Percentiles rank a stretch among this genome's conserved stretches.
Conservation (phyloP, 2,888 invertebrate species). For the Anorthoa munda region DNA sequence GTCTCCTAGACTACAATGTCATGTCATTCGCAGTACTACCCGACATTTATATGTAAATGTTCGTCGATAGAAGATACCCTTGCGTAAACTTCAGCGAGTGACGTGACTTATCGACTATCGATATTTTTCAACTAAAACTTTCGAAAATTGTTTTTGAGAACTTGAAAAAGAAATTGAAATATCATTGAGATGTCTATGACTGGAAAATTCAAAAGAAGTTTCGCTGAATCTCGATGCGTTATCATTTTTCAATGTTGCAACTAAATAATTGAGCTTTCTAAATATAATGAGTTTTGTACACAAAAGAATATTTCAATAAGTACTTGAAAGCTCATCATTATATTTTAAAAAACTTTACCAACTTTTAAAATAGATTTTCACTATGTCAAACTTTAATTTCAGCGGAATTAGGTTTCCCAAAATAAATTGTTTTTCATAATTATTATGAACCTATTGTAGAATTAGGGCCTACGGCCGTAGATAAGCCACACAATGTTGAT, state of each 20-base stretch:
- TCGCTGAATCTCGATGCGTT: slow-evolving; percentile 14
- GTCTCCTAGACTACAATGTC: slow-evolving; percentile 64
- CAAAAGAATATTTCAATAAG: not conserved
- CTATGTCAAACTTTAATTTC: not conserved
- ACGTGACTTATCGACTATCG: slow-evolving; percentile 52
- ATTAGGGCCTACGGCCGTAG: not conserved
- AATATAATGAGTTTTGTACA: slow-evolving; percentile 29
- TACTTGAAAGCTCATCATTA: slow-evolving; percentile 12
- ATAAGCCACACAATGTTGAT: too few species aligned
- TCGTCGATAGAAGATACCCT: slow-evolving; percentile 63
- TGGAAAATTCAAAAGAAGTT: slow-evolving; percentile 43
- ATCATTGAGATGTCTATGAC: slow-evolving; percentile 33
- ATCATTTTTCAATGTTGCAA: slow-evolving; percentile 38
- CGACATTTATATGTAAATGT: slow-evolving; percentile 74
- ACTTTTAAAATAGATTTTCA: slow-evolving; percentile 13
- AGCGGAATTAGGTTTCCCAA: not conserved
- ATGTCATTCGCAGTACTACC: slow-evolving; percentile 73
- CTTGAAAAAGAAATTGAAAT: slow-evolving; percentile 40
- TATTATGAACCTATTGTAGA: not conserved
- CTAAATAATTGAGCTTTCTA: slow-evolving; percentile 34
- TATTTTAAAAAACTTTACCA: slow-evolving; percentile 20
- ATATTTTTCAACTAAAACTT: slow-evolving; percentile 54
- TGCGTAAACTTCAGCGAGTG: slow-evolving; percentile 65
- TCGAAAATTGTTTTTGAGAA: slow-evolving; percentile 49
- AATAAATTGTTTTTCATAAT: not conserved